Evolutionary conservation across 2,797 vertebrate genomes (phyloP).

Genomic region (Ctenochaetus hawaiiensis): DNA sequence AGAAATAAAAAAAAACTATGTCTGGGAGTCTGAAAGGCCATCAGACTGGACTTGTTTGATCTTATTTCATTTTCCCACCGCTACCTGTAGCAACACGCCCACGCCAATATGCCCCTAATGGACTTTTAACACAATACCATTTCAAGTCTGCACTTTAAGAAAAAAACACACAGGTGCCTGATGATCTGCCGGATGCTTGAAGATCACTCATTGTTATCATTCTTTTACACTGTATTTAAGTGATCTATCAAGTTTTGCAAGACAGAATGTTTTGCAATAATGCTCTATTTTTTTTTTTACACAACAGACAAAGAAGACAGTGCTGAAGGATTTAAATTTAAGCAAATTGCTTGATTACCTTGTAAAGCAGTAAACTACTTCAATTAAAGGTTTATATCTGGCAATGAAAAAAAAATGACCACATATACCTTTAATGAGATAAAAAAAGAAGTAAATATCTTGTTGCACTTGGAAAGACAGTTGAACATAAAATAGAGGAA

Average conservation of each 20-base stretch:
- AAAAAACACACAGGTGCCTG: background rate
- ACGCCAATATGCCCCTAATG: background rate
- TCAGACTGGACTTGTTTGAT: slow-evolving; percentile 2
- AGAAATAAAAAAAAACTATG: background rate
- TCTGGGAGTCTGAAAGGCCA: background rate
- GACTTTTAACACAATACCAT: background rate
- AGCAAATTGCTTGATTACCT: background rate
- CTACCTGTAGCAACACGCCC: background rate
- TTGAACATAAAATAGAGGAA: background rate
- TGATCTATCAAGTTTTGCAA: background rate
- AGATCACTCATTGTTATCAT: background rate
- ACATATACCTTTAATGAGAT: slow-evolving; percentile 7
- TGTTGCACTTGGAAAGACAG: slow-evolving; percentile 41
- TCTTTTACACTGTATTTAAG: background rate
- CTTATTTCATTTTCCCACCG: background rate
- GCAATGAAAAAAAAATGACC: background rate
- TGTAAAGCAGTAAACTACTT: background rate
- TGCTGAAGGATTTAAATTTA: background rate
- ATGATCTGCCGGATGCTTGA: background rate
- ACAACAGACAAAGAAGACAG: slow-evolving; percentile 3
- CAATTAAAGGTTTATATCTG: slow-evolving; percentile 9
- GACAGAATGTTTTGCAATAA: background rate
- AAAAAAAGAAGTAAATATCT: slow-evolving; percentile 13
- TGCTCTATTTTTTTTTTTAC: background rate
- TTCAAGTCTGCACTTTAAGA: slow-evolving; percentile 2